Evolutionary conservation across 1,140 invertebrate species (phyloP), one percentile per base, ranked within the genome.

Genomic region (Araneus ventricosus): DNA sequence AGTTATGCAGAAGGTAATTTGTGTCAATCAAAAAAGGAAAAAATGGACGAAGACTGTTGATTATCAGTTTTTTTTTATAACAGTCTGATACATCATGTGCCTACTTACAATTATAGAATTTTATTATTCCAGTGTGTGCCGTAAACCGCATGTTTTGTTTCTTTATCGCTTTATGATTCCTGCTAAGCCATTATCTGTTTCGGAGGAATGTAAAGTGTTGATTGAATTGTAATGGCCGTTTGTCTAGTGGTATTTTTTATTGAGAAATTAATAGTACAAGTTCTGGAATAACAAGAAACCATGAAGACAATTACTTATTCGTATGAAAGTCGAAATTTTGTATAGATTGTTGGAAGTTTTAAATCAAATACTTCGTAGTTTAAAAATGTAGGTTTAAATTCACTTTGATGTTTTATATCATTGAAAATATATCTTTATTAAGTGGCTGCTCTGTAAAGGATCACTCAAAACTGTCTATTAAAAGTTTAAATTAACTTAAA

Each of bases 1-100:
- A 75, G 27, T 75, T 75, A 34, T 75, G 27, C 30, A 30, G 30
- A 34, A 75, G 67, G 30, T 75, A 75, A 75, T 75, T 75, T 30
- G 67, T 75, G 67, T 75, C 67, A 75, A 75, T 75, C 67, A 75
- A 75, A 75, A 75, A 75, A n/a, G 30, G 27, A 75, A 75, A 75
- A 75, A 34, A 34, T 75, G 67, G 30, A 30, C 27, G 27, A 30
- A 34, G 27, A 37, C 4, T 75, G 27, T 75, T 75, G 67, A 75
- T 75, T 37, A 34, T 20, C 30, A 4, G 20, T 34, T 75, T 75
- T 75, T 70, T 70, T 75, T 34, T 75, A 75, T 75, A 75, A 75
- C 30, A 37, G 17, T 75, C 67, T 75, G 67, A 75, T 37, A 17
- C 67, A 17, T 75, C 67, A 75, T 34, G 67, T 34, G 30, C 34